Base-by-base conservation (phyloP, 2,888 invertebrate genomes). In the Drosophila acutilabella region DNA sequence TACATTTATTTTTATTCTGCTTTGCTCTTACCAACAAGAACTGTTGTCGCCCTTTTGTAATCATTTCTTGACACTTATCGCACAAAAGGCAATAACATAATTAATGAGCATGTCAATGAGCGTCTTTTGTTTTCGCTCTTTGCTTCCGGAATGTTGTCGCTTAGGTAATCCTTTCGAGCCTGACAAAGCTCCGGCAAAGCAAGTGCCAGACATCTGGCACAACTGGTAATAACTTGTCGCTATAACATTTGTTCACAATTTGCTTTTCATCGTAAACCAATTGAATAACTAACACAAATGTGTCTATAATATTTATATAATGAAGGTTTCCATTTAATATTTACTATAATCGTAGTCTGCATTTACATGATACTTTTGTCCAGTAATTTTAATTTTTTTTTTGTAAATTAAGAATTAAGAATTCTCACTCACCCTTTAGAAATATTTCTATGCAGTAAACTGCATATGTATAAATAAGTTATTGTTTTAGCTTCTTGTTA, bases 11-110 rank as follows among this genome's bases (percentile, higher is more conserved):
- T 23, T 18, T 7, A 20, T 26, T 23, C 36, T 45, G 53, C 48
- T 36, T 36, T 36, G 36, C 44, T 50, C 51, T 45, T 38, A 52
- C 51, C 64, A 47, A 58, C 36, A 45, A 26, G 26, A 26, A 30
- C 64, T 58, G 65, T 54, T 45, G 66, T 70, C 60, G 70, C 76
- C 75, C 89, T 76, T 81, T 85, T 89, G 88, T 89, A 77, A 81
- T 88, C 81, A 89, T 89, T 85, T 89, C 73, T 85, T 85, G 85
- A 85, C 85, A 85, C 85, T 85, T 85, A 85, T 89, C 88, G 89
- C 85, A 89, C 85, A 89, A 85, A 85, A 85, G 85, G 85, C 89
- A 85, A 85, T 85, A 87, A 85, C 85, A 89, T 85, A 84, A 85
- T 85, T 85, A 85, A 85, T 85, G 85, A 89, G 89, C 85, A 85